phyloP scores from a whole-genome alignment of 2,113 vertebrate species.

The Corythornis cristatus region DNA sequence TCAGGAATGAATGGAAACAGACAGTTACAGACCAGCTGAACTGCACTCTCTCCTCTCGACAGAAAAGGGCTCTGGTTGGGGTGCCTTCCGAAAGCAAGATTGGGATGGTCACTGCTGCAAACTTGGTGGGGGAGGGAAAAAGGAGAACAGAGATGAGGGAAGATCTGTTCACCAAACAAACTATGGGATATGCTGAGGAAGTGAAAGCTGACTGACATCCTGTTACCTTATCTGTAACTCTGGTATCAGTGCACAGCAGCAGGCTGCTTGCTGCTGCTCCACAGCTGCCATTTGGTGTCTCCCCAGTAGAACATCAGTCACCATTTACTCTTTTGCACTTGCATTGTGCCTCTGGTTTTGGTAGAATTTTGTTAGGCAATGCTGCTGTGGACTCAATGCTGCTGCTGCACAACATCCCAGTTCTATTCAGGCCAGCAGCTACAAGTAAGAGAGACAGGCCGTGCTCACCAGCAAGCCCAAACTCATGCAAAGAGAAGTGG shows the following conservation, averaged over 20 bases:
- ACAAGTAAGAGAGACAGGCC: not conserved
- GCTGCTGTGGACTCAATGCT: not conserved
- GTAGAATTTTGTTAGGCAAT: not conserved
- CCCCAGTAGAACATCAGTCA: not conserved
- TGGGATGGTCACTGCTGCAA: not conserved
- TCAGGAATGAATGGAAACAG: slow-evolving; percentile 69
- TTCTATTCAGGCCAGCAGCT: not conserved
- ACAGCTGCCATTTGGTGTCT: not conserved
- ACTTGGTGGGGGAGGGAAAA: not conserved
- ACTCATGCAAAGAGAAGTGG: not conserved
- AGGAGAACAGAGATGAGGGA: not conserved
- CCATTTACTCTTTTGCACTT: not conserved
- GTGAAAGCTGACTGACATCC: not conserved
- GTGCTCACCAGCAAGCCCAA: not conserved
- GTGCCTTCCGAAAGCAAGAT: not conserved
- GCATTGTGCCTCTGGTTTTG: not conserved
- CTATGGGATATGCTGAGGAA: accelerated
- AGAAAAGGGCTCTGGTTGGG: not conserved
- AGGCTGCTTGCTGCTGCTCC: not conserved
- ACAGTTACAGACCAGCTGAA: not conserved
- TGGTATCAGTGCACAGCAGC: accelerated
- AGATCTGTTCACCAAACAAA: not conserved
- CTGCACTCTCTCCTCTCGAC: not conserved
- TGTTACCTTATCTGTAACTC: not conserved
- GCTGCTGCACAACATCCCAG: not conserved